Percentiles rank a stretch among this genome's conserved stretches.
These are phyloP conservation scores for Dilophus febrilis DNA, from an alignment of 2,888 invertebrate species.

Conservation along the genomic window DNA sequence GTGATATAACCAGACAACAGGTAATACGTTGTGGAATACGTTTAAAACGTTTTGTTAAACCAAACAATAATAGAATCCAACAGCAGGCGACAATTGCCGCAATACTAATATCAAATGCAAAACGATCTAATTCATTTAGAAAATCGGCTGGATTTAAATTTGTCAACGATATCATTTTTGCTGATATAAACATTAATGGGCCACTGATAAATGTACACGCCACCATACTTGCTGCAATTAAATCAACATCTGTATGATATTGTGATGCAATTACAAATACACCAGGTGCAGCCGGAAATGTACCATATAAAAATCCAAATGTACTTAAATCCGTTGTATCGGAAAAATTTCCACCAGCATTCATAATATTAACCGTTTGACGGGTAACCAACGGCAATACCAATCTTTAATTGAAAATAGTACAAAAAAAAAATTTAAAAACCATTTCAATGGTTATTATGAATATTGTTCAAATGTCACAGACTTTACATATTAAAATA, in stretches of 20 bases:
- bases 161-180: slow-evolving; percentile 74
- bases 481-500: neutral
- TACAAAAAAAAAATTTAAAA: too few relatives aligned
- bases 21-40: slow-evolving; percentile 72
- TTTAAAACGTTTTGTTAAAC: slow-evolving; percentile 55
- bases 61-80: slow-evolving; percentile 62
- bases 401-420: slow-evolving; percentile 33
- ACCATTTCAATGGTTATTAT: neutral
- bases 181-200: slow-evolving; percentile 88
- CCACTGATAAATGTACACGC: slow-evolving; percentile 88
- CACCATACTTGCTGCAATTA: slow-evolving; percentile 80
- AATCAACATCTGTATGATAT: slow-evolving; percentile 69
- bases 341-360: slow-evolving; percentile 48
- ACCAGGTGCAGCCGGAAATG: slow-evolving; percentile 91
- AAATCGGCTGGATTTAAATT: slow-evolving; percentile 53
- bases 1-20: slow-evolving; percentile 57
- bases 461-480: neutral
- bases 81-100: slow-evolving; percentile 57
- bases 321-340: slow-evolving; percentile 72
- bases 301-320: slow-evolving; percentile 89
- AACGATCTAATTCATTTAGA: slow-evolving; percentile 54
- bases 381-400: slow-evolving; percentile 71
- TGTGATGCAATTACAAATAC: slow-evolving; percentile 86
- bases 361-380: slow-evolving; percentile 62
- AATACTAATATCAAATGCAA: slow-evolving; percentile 72